Base-by-base conservation (phyloP, 2,888 invertebrate species). In the Dasysyrphus tricinctus region DNA sequence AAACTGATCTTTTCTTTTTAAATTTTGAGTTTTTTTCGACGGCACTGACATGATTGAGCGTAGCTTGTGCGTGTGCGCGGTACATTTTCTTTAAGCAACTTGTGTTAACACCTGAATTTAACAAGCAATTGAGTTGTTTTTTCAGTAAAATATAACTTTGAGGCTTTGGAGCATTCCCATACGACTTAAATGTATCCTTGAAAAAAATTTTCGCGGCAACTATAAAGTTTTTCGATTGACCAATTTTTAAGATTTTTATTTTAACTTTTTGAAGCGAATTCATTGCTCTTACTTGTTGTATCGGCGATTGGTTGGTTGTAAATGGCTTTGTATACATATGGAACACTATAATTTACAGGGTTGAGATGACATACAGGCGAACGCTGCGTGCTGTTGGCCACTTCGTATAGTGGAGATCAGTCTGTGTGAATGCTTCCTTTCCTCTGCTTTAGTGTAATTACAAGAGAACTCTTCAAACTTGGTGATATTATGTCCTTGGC, bases 401-500 rank as follows among this genome's bases (percentile, higher is more conserved):
- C 2, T 24, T 24, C 24, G 3, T 24, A 24, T 3, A 24, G 9
- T 7, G 14, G 3, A 61, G 75, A 81, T 70, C 76, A 42, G 70
- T 49, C 4, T 54, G 80, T 56, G 47, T 65, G 47, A 16, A 47
- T 47, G 32, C 24, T 24, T 24, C 29, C 44, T 14, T 19, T 9
- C 34, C 16, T 5, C 12, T 39, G 47, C 47, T 4, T 3, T 34
- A 19, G 59, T 59, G 72, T 76, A 72, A 83, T 73, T 74, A 75
- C 69, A 83, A 74, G 34, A 74, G 34, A 56, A 59, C 67, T 59
- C 79, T 63, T 79, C 79, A 72, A 69, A 72, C 47, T 76, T 69
- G 67, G n/a, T 61, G 74, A 47, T 42, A 37, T 11, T 56, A n/a
- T 70, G 72, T 59, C 67, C 56, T 76, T 84, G 2, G 12, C 32